These are phyloP conservation scores for Nerophis ophidion DNA, from an alignment of 2,113 vertebrate species.

Conservation along the genomic window DNA sequence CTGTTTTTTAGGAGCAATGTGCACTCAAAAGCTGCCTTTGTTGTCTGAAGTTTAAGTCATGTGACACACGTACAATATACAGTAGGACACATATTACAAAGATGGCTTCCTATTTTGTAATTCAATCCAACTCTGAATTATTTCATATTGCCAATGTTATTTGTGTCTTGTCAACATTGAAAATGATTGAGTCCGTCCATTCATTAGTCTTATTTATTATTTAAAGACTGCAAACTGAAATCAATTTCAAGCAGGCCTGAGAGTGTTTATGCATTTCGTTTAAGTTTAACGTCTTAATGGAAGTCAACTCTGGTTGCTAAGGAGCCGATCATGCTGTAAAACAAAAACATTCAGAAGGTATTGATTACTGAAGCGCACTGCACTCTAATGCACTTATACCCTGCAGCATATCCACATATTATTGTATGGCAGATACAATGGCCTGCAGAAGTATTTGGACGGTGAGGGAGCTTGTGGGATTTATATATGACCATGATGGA, in stretches of 20 bases:
- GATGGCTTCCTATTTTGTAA: no score
- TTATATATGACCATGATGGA: no score
- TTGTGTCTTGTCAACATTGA: not conserved
- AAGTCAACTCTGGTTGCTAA: not conserved
- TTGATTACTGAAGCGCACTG: not conserved
- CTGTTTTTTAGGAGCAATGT: slow-evolving; percentile 2
- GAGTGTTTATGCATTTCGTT: not conserved
- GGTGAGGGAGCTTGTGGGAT: no score
- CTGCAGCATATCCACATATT: not conserved
- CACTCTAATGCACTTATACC: slow-evolving; percentile 1
- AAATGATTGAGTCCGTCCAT: not conserved
- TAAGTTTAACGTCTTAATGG: slow-evolving; percentile 6
- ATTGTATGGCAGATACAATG: not conserved
- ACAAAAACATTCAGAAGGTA: not conserved
- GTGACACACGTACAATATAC: no score
- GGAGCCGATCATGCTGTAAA: not conserved
- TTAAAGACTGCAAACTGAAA: slow-evolving; percentile 8
- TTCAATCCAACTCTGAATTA: not conserved
- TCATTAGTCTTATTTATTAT: not conserved
- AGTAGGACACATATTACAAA: no score
- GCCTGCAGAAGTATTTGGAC: not conserved
- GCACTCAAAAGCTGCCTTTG: not conserved
- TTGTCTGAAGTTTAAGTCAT: no score
- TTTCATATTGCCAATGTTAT: slow-evolving; percentile 1
- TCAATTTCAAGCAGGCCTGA: not conserved